These are phyloP conservation scores for Myotis brandtii DNA, from an alignment of 2,113 vertebrate species.

Conservation along the genomic window DNA sequence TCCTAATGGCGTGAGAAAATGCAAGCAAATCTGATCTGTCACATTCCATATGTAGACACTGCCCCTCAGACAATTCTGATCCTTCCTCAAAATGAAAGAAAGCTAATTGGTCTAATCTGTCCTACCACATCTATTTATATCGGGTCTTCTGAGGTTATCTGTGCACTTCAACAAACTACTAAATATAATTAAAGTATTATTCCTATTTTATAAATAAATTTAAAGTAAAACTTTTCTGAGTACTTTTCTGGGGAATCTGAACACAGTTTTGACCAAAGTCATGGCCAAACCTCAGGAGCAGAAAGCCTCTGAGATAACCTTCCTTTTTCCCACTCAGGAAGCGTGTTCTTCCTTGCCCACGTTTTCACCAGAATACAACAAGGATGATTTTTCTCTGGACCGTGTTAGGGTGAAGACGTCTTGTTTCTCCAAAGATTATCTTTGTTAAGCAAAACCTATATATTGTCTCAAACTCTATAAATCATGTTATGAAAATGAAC, in stretches of 20 bases:
- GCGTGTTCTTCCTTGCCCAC: not conserved
- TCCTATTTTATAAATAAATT: slow-evolving; percentile 42
- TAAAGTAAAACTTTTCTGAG: slow-evolving; percentile 29
- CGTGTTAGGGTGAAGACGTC: not conserved
- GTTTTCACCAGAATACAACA: not conserved
- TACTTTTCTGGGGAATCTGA: not conserved
- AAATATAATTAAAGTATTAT: not conserved
- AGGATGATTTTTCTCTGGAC: not conserved
- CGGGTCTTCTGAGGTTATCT: not conserved
- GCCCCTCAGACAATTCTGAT: not conserved
- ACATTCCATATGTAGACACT: not conserved
- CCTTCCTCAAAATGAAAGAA: not conserved
- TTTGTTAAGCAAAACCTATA: slow-evolving; percentile 33
- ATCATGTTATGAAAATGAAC: slow-evolving; percentile 37
- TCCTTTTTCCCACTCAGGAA: not conserved
- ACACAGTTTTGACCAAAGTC: not conserved
- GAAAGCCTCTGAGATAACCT: not conserved
- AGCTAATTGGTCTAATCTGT: not conserved
- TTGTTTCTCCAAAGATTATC: slow-evolving; percentile 28
- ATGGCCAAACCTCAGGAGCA: not conserved
- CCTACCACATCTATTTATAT: not conserved
- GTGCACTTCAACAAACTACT: not conserved
- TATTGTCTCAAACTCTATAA: slow-evolving; percentile 5
- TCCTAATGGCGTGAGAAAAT: not conserved
- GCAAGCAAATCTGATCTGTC: not conserved